A percentile compares a stretch with the other conserved stretches of the same genome.
These are phyloP conservation scores for Tetramorium simillimum DNA, from an alignment of 1,140 invertebrate species.

Conservation along the genomic window DNA sequence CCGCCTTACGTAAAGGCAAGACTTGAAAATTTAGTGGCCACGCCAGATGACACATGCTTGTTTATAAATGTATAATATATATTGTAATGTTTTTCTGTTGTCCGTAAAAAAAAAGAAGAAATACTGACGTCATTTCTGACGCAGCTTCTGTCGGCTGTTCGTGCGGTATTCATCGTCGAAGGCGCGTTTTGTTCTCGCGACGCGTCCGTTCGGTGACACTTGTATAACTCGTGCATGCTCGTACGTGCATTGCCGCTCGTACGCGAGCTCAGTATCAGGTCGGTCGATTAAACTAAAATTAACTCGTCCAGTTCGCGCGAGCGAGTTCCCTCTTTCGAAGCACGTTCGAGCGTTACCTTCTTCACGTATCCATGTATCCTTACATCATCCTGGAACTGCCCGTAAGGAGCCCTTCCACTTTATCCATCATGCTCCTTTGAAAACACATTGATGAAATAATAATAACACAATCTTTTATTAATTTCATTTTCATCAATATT, in stretches of 20 bases:
- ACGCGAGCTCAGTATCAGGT: conserved; percentile 68
- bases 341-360: conserved; percentile 37
- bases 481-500: neutral
- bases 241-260: conserved; percentile 59
- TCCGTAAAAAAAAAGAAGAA: too few species aligned
- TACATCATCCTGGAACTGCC: neutral
- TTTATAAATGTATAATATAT: neutral
- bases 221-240: conserved; percentile 38
- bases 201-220: conserved; percentile 29
- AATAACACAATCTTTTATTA: neutral
- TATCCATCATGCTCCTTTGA: neutral
- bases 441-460: neutral
- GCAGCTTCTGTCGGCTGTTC: neutral
- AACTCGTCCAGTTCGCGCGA: conserved; percentile 69
- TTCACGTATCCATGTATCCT: conserved; percentile 45
- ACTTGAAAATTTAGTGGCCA: neutral
- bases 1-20: neutral
- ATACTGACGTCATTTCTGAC: neutral
- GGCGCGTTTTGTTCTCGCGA: conserved; percentile 23
- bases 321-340: conserved; percentile 67
- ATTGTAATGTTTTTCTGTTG: conserved; percentile 3
- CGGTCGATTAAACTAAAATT: conserved; percentile 80
- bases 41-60: neutral
- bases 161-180: neutral
- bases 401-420: too few species aligned